Evolutionary conservation across 2,113 vertebrate genomes (phyloP).

Genomic region (Ageneiosus marmoratus): DNA sequence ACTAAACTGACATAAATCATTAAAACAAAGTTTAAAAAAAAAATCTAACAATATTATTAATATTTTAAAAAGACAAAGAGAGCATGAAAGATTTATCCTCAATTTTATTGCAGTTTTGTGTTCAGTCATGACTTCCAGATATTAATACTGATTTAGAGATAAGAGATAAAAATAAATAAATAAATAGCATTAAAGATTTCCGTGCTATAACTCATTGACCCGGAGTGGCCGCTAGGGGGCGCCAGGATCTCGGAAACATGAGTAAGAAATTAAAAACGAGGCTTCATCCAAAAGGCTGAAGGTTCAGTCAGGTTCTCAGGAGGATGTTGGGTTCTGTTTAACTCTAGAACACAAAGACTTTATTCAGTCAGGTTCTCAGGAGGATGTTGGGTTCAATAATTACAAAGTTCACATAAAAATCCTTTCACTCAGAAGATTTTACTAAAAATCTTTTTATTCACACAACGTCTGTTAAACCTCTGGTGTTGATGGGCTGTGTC

Average conservation of each 20-base stretch:
- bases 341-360: not conserved
- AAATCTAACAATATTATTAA: not conserved
- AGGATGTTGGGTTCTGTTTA: not conserved
- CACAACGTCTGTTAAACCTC: not conserved
- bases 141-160: not conserved
- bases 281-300: not conserved
- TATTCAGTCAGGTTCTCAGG: not conserved
- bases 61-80: not conserved
- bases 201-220: not conserved
- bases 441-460: not conserved
- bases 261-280: too few relatives aligned
- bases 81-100: not conserved
- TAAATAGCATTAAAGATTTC: not conserved
- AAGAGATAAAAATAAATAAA: not conserved
- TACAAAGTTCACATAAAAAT: too few relatives aligned
- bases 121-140: not conserved
- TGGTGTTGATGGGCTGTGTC: not conserved
- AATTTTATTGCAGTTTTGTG: not conserved
- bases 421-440: too few relatives aligned
- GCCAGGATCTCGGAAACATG: not conserved
- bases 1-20: not conserved
- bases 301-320: not conserved
- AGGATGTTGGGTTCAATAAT: not conserved
- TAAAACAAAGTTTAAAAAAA: not conserved
- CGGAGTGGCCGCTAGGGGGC: not conserved